Base-by-base conservation (phyloP, 2,888 invertebrate genomes). In the Blastobasis lacticolella region DNA sequence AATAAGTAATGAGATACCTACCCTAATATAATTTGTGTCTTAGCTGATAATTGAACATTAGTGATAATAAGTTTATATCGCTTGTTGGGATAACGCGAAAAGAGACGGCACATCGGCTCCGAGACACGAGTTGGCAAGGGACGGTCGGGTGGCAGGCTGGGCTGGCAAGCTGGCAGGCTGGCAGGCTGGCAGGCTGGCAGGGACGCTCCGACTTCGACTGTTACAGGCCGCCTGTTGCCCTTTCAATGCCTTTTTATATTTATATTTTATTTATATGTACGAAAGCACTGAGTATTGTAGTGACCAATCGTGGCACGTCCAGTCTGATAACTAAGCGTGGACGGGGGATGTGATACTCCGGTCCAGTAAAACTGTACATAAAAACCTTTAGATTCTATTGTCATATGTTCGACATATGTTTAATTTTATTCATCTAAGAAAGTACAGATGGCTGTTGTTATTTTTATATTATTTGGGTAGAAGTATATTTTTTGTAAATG, bases 371-470 rank as follows among this genome's bases (percentile, higher is more conserved):
- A 78, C 67, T 85, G 85, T 87, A 86, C 73, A 87, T 88, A 87
- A 74, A 61, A 81, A 82, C 81, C 83, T 81, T 76, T 86, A 84
- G 85, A 83, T 81, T 85, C 73, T 88, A 87, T 81, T 75, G 86
- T 83, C 87, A 82, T 87, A 88, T 88, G 87, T 88, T 79, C 81
- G 84, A 88, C 87, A 86, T 88, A 86, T 86, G 86, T 83, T 85
- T 88, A 85, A 83, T 87, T 87, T 87, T 87, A 87, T 87, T 86
- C 86, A 85, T 87, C 87, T 87, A 87, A 84, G 81, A 82, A 86
- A 87, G 87, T 88, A 88, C 87, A 88, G 86, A 85, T 86, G 87
- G 87, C 87, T 88, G 87, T 88, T 88, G 87, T 88, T 88, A 87
- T 87, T 88, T 87, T 88, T 88, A 87, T 87, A 87, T 87, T 80